Evolutionary conservation across 2,888 invertebrate genomes (phyloP), one percentile per base, ranked within the genome.

Genomic region (Dicyrtomina minuta): DNA sequence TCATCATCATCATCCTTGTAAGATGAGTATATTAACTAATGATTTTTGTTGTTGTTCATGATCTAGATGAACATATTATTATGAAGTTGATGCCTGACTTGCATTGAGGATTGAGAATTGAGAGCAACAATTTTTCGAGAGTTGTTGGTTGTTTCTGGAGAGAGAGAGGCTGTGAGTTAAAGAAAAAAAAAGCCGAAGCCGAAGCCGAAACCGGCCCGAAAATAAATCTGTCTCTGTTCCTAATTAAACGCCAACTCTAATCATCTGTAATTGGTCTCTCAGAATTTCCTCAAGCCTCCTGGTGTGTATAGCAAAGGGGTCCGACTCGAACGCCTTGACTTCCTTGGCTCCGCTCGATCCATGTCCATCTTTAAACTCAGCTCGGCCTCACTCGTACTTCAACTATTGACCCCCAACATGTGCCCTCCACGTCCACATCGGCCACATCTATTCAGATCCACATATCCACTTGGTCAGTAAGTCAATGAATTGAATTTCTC

Each of bases 201-300:
- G n/a, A n/a, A n/a, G n/a, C n/a, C n/a, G n/a, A n/a, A n/a, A n/a
- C n/a, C n/a, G 51, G 27, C 68, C 72, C 65, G 72, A 75, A 74
- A 76, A 78, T 78, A 78, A 78, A 78, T 78, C 77, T 78, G 77
- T 78, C 77, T 78, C 76, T 70, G 51, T 74, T 75, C 72, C 76
- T 78, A 78, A 78, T 78, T 78, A 78, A 78, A 78, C 74, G 77
- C 77, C 77, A 78, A 72, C 67, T 74, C 76, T 75, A 78, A 78
- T 78, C 71, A 78, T 78, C 71, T 75, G 74, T 76, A 78, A 78
- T 76, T 78, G 77, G 74, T 65, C 73, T 75, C 73, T 72, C 55
- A 72, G 75, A 70, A 72, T 73, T 53, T 55, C 43, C 70, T 43
- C 24, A 68, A 68, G 70, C 76, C 75, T 76, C 76, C 76, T 75